Evolutionary conservation across 2,797 vertebrate species (phyloP).

Genomic region (Mus caroli): DNA sequence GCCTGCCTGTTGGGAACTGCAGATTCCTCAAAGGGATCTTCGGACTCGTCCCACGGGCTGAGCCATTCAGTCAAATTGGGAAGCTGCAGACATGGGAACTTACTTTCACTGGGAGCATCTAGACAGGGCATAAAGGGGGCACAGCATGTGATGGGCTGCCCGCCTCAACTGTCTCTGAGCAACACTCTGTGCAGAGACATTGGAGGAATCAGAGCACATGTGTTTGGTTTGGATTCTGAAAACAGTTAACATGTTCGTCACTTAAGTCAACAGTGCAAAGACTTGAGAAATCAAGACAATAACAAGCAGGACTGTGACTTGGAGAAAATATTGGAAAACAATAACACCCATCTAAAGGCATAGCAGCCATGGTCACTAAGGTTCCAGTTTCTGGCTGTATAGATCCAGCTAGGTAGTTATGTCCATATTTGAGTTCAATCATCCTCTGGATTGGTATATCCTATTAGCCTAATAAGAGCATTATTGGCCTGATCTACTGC

Average conservation of each 20-base stretch:
- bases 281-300: not conserved
- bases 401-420: conserved; percentile 11
- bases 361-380: not conserved
- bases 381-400: not conserved
- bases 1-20: not conserved
- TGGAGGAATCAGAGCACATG: not conserved
- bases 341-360: not conserved
- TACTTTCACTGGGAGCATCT: conserved; percentile 69
- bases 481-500: conserved; percentile 47
- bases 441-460: conserved; percentile 20
- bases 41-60: not conserved
- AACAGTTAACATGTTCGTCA: conserved; percentile 9
- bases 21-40: conserved; percentile 29
- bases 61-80: conserved; percentile 4
- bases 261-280: conserved; percentile 25
- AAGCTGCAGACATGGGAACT: not conserved
- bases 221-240: conserved; percentile 43
- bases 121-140: conserved; percentile 40
- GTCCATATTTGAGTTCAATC: conserved; percentile 57
- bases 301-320: not conserved
- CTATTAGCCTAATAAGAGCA: conserved; percentile 26
- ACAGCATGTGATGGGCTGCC: not conserved
- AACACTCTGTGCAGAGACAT: conserved; percentile 15
- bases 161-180: not conserved
- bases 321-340: conserved; percentile 29